Evolutionary conservation across 2,888 invertebrate genomes (phyloP).

Genomic region (Yponomeuta evonymella): DNA sequence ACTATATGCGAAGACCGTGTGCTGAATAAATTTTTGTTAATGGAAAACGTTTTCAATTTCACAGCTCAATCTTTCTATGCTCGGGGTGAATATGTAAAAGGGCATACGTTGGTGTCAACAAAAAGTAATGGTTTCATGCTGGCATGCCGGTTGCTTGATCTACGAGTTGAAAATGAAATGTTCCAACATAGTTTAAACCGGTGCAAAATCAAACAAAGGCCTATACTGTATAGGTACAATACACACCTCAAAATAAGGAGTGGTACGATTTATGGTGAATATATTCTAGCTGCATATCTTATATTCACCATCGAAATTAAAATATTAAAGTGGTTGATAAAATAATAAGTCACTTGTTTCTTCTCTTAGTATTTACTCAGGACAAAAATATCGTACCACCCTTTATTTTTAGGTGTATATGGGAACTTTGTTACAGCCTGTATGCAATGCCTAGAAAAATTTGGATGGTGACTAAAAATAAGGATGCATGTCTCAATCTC

Average conservation of each 20-base stretch:
- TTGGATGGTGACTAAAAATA: too few species aligned
- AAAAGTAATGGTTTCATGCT: slow-evolving; percentile 72
- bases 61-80: slow-evolving; percentile 74
- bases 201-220: neutral
- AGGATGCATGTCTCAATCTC: neutral
- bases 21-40: slow-evolving; percentile 70
- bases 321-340: too few species aligned
- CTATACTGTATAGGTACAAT: neutral
- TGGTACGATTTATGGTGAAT: too few species aligned
- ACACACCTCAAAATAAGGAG: too few species aligned
- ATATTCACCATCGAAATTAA: too few species aligned
- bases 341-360: too few species aligned
- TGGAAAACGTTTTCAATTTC: slow-evolving; percentile 74
- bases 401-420: too few species aligned
- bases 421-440: too few species aligned
- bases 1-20: slow-evolving; percentile 61
- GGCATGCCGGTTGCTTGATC: slow-evolving; percentile 52
- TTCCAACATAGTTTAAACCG: slow-evolving; percentile 28
- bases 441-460: too few species aligned
- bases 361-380: too few species aligned
- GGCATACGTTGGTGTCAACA: slow-evolving; percentile 72
- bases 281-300: too few species aligned
- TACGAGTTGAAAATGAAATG: slow-evolving; percentile 55
- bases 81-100: slow-evolving; percentile 72
- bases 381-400: too few species aligned